phyloP scores from a whole-genome alignment of 64 coral and sea anemone genomes.

The Pachyseris speciosa region DNA sequence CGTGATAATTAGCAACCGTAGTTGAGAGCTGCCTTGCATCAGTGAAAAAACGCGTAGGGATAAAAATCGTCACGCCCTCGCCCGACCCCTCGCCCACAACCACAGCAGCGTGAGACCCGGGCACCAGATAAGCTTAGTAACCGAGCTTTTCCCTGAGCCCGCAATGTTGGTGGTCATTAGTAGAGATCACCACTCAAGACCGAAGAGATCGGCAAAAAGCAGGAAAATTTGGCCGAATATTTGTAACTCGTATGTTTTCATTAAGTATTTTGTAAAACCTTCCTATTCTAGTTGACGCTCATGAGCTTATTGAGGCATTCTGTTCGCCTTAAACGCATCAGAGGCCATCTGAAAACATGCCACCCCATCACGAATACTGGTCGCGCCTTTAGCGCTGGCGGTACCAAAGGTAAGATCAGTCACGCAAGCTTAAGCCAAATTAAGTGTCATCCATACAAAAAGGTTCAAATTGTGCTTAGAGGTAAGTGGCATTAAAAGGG shows the following conservation, averaged over 20 bases:
- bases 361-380: neutral
- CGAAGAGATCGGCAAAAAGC: neutral
- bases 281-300: neutral
- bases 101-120: neutral
- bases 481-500: too few species aligned
- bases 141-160: neutral
- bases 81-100: too few species aligned
- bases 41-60: too few species aligned
- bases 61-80: too few species aligned
- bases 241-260: neutral
- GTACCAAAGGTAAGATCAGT: neutral
- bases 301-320: slow-evolving; percentile 30
- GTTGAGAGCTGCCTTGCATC: too few species aligned
- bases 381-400: neutral
- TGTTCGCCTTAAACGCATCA: slow-evolving; percentile 1
- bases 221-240: neutral
- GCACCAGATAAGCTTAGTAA: neutral
- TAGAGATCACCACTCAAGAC: too few species aligned
- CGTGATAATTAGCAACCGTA: too few species aligned
- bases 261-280: neutral
- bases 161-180: neutral
- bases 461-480: too few species aligned
- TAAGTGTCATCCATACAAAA: too few species aligned
- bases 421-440: too few species aligned
- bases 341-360: neutral